These are phyloP conservation scores for Erebia palarica DNA, from an alignment of 2,888 invertebrate species.

Conservation along the genomic window DNA sequence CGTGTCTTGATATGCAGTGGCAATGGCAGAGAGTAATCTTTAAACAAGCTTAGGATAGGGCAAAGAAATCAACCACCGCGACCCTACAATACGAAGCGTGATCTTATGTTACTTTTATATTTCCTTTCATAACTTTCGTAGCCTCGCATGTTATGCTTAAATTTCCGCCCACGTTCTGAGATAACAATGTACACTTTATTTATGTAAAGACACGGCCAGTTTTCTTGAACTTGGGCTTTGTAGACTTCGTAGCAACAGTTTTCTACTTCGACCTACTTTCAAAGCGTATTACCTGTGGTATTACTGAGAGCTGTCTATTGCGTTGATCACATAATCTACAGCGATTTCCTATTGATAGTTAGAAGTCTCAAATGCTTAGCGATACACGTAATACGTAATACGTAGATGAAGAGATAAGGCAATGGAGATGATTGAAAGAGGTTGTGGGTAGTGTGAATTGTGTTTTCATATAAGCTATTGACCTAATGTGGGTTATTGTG, in stretches of 20 bases:
- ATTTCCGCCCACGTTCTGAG: slow-evolving; percentile 26
- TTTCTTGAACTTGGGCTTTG: slow-evolving; percentile 28
- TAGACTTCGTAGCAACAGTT: slow-evolving; percentile 11
- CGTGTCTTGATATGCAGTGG: too few species aligned
- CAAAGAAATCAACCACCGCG: too few species aligned
- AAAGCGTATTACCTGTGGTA: too few species aligned
- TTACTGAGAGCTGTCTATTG: background rate
- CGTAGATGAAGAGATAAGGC: background rate
- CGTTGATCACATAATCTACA: background rate
- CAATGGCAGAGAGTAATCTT: too few species aligned
- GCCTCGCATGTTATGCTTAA: slow-evolving; percentile 28
- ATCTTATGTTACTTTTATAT: slow-evolving; percentile 23
- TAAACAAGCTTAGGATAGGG: too few species aligned
- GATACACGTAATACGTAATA: background rate
- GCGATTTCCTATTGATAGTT: background rate
- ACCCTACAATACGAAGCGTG: slow-evolving; percentile 1
- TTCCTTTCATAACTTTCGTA: slow-evolving; percentile 21
- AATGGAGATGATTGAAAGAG: too few species aligned
- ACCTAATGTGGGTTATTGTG: too few species aligned
- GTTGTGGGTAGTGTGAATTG: too few species aligned
- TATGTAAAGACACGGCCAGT: slow-evolving; percentile 29
- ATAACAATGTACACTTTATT: slow-evolving; percentile 32
- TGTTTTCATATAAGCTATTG: too few species aligned
- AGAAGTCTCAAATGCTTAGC: background rate
- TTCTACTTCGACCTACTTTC: background rate